Evolutionary conservation across 37 sponge, comb jelly and placozoan genomes (phyloP).

Genomic region (Aplysina aerophoba): DNA sequence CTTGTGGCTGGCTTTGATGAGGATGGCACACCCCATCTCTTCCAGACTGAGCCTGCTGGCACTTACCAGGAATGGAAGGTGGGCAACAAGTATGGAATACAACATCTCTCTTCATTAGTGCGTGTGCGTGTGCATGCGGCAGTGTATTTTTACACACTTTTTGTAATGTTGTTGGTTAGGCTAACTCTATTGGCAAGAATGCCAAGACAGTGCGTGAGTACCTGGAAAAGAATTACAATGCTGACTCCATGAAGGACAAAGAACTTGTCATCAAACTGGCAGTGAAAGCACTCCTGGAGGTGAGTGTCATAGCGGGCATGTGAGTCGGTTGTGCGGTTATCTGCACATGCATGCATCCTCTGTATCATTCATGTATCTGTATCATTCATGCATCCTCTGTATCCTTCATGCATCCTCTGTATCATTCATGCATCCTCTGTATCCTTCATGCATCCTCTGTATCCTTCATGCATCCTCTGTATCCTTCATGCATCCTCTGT

Average conservation of each 20-base stretch:
- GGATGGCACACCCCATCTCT: conserved; percentile 85
- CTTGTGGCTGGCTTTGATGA: conserved; percentile 97
- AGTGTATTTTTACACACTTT: not conserved
- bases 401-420: too few species aligned
- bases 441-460: too few species aligned
- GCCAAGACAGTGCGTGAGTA: conserved; percentile 98
- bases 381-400: not conserved
- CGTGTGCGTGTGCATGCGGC: not conserved
- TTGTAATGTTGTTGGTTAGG: conserved; percentile 49
- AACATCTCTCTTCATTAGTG: not conserved
- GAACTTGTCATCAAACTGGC: conserved; percentile 87
- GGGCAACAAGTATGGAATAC: too few species aligned
- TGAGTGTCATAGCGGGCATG: too few species aligned
- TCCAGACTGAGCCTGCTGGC: conserved; percentile 97
- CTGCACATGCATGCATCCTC: not conserved
- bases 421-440: too few species aligned
- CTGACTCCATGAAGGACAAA: conserved; percentile 74
- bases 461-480: too few species aligned
- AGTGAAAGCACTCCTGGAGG: conserved; percentile 91
- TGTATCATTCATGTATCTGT: not conserved
- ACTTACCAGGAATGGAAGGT: conserved; percentile 99
- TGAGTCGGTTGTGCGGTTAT: not conserved
- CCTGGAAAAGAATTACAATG: conserved; percentile 94
- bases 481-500: too few species aligned
- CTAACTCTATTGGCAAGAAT: conserved; percentile 93